Base-by-base conservation (phyloP, 2,113 vertebrate species). In the Mustela nigripes region DNA sequence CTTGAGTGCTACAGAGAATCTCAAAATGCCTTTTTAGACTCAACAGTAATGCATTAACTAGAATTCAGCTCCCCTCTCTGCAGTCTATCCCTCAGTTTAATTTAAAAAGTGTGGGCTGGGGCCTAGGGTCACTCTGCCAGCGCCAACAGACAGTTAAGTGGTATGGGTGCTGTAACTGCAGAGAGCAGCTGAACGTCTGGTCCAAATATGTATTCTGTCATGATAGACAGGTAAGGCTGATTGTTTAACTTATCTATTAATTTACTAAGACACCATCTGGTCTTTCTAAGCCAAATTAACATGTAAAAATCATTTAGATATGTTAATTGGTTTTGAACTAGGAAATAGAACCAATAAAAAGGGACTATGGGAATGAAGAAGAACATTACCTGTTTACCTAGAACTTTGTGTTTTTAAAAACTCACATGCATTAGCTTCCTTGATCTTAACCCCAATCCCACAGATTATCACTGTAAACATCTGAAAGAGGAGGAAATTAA, bases 321-420 rank as follows among this genome's bases (percentile, higher is more conserved):
- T 73, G 83, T 73, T 96, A 94, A 97, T 63, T 95, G 58, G 19
- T 89, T 98, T 97, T 94, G 60, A 97, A 93, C 92, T 31, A 95
- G 76, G 92, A 94, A 96, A 83, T 7, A 96, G 90, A 96, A 95
- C 88, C 69, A 92, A 79, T 90, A 81, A 96, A 96, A 92, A 97
- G 26, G 60, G 60, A 83, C 56, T 18, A 36, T 0, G 21, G 81
- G 69, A 93, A 83, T 14, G 45, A 67, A 91, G 45, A 62, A 89
- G 86, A 91, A 81, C 9, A n/a, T 93, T 58, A 92, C 42, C 42
- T 69, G 21, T 67, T 84, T 88, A 91, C 28, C 84, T 0, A 85
- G 42, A 80, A 81, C 50, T 97, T 73, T 84, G 62, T 95, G 36
- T 67, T 97, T 96, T 91, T 53, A 48, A 81, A 97, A 88, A 48